Evolutionary conservation across 2,797 vertebrate genomes (phyloP), one percentile per base, ranked within the genome.

Genomic region (Lagodon rhomboides): DNA sequence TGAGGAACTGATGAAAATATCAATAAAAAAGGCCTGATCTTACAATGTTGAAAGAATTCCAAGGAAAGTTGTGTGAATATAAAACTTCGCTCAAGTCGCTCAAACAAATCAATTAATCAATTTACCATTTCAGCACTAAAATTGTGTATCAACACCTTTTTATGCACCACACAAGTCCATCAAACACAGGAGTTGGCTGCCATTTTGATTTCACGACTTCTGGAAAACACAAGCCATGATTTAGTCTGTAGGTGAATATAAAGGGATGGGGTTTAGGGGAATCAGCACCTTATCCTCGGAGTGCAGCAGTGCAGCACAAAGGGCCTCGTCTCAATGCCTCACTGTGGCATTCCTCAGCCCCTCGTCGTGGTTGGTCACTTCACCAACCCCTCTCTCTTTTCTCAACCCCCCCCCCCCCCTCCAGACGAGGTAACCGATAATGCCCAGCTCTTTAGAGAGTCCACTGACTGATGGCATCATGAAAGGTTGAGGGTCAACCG

Each of bases 401-500:
- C 73, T 51, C 53, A 17, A 17, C 60, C 41, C 55, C 5, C 20
- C 22, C 51, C 6, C 55, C 68, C 43, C 67, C 43, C 58, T 58
- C 63, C 51, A 81, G 75, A 82, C 70, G 43, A 23, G 70, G 55
- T 59, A 68, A 68, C 71, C 63, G 87, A 87, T 87, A 75, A 84
- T 60, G 54, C 73, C 0, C 6, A 38, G 17, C 82, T 73, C 74
- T 82, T 83, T 77, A 46, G 80, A 84, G 84, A 87, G 80, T 83
- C 84, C 69, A 25, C 85, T 88, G 84, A 92, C 89, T 88, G 89
- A 92, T 91, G 86, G 85, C 85, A 86, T 90, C 85, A 77, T 89
- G 84, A 92, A 92, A 91, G 91, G 89, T 92, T 85, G 80, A 67
- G 79, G 93, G 92, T 91, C 90, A 91, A 54, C 87, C 76, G 88